Percentiles rank a stretch among this genome's conserved stretches.
phyloP scores from a whole-genome alignment of 1,140 invertebrate species.

The Zaprionus ornatus region DNA sequence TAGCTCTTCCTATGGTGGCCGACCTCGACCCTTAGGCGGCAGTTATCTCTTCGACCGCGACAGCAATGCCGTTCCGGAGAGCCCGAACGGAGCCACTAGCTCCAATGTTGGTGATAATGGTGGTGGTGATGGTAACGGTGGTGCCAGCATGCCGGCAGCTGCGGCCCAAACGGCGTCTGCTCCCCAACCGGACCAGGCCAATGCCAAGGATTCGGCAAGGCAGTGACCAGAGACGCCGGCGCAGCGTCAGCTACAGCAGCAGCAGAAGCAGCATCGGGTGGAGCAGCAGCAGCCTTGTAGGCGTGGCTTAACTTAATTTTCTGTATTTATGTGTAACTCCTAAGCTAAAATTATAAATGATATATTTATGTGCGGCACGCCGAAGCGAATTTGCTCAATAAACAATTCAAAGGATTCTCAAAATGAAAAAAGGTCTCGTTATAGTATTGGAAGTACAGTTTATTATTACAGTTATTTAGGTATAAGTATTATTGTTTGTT shows the following conservation, averaged over 20 bases:
- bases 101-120: constrained; percentile 52
- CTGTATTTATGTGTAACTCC: constrained; percentile 71
- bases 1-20: constrained; percentile 83
- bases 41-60: constrained; percentile 82
- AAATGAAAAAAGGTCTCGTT: not conserved
- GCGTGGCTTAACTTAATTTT: constrained; percentile 60
- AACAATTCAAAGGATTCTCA: constrained; percentile 74
- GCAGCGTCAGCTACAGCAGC: constrained; percentile 4
- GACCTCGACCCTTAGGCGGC: constrained; percentile 79
- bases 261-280: not conserved
- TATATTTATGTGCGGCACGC: constrained; percentile 60
- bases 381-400: constrained; percentile 65
- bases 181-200: constrained; percentile 23
- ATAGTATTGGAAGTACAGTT: constrained; percentile 49
- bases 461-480: constrained; percentile 35
- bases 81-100: constrained; percentile 49
- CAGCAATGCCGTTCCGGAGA: constrained; percentile 62
- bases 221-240: constrained; percentile 29
- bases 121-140: constrained; percentile 52
- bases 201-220: constrained; percentile 26
- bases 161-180: constrained; percentile 64
- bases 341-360: constrained; percentile 58
- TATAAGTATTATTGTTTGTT: constrained; percentile 27
- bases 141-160: constrained; percentile 56
- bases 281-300: constrained; percentile 44